Evolutionary conservation across 2,113 vertebrate genomes (phyloP), one percentile per base, ranked within the genome.

Genomic region (Hiodon tergisus): DNA sequence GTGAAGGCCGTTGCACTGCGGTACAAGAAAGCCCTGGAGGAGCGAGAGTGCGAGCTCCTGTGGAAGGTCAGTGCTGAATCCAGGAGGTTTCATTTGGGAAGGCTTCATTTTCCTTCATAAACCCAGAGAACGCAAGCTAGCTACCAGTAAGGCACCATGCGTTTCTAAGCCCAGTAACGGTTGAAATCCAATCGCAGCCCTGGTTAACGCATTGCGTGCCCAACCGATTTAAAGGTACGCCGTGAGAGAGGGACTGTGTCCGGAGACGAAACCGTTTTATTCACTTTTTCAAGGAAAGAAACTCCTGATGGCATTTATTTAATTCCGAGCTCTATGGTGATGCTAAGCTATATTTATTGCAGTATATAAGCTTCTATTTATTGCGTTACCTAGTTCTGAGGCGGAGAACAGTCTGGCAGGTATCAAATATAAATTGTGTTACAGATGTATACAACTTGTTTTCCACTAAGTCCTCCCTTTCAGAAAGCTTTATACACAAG

Each of bases 1-100:
- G 96, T 99, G 78, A 98, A 98, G 82, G 95, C 95, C 0, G 95
- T 98, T 47, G 94, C 96, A 0, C 93, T 95, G 0, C 86, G 94
- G 72, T 95, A 98, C 51, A 97, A 94, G 89, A 98, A 98, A 81
- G 96, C 96, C 58, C 87, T 99, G 83, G 97, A 99, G 82, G 97
- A 99, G 81, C 90, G 97, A 0, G 97, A 99, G 81, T 97, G 96
- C 71, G 96, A 99, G 85, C 93, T 99, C 76, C 90, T 98, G 6
- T 98, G 97, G 97, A 99, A 98, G 96, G 97, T 98, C 90, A 81
- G 76, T 47, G 1, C 9, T 5, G 5, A 14, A 60, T 6, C 50
- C 4, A 48, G 50, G 10, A 11, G 4, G 31, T 68, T 69, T 46
- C 46, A 5, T 10, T 1, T 48, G 67, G 11, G 62, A 6, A 63